Percentiles rank a stretch among this genome's conserved stretches.
Evolutionary conservation across 2,888 invertebrate species (phyloP).

Genomic region (Eristalis tenax): DNA sequence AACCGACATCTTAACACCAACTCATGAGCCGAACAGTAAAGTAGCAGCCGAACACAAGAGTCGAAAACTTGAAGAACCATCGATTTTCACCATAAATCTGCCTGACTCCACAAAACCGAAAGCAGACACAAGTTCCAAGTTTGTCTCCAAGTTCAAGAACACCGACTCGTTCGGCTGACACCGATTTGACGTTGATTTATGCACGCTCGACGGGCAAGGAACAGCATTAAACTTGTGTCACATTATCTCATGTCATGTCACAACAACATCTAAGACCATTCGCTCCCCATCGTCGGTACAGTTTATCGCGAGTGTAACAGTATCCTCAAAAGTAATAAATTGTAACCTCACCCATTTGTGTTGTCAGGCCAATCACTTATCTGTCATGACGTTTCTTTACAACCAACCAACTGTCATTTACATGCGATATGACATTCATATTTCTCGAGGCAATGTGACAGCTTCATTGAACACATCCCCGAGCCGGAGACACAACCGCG

Average conservation of each 20-base stretch:
- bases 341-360: not conserved
- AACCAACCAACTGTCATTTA: not conserved
- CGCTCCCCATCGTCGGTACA: not conserved
- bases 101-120: too few species aligned
- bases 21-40: too few species aligned
- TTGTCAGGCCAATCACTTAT: not conserved
- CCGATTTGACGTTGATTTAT: not conserved
- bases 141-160: not conserved
- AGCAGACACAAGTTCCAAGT: not conserved
- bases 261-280: not conserved
- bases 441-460: conserved; percentile 4
- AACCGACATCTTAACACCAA: too few species aligned
- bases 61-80: too few species aligned
- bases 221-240: not conserved
- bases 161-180: not conserved
- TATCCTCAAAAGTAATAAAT: not conserved
- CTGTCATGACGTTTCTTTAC: not conserved
- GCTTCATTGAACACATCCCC: conserved; percentile 30
- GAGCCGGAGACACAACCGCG: conserved; percentile 13
- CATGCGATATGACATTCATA: not conserved
- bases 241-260: not conserved
- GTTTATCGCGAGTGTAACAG: not conserved
- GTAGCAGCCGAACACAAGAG: too few species aligned
- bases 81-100: too few species aligned
- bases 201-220: not conserved